These are phyloP conservation scores for Sinhomidia bicolor DNA, from an alignment of 2,888 invertebrate genomes.

Conservation along the genomic window DNA sequence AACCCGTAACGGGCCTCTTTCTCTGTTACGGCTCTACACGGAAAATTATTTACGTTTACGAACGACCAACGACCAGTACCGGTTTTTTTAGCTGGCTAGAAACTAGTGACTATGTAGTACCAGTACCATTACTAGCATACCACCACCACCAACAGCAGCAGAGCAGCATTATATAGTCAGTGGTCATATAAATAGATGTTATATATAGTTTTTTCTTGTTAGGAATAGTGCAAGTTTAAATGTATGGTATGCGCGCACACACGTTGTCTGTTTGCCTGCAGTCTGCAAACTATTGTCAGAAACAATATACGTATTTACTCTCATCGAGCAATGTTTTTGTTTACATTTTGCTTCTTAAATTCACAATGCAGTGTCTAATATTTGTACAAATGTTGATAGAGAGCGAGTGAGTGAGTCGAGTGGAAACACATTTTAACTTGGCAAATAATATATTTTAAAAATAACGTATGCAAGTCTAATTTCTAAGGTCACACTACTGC, in stretches of 20 bases:
- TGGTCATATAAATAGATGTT: background rate
- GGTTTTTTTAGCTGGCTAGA: constrained; percentile 17
- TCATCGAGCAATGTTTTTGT: background rate
- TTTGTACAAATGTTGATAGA: too few relatives aligned
- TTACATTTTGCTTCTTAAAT: background rate
- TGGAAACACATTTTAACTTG: too few relatives aligned
- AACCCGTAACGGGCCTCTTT: constrained; percentile 26
- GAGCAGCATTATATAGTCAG: background rate
- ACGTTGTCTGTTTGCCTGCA: too few relatives aligned
- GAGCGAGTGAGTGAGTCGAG: too few relatives aligned
- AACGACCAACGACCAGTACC: constrained; percentile 61
- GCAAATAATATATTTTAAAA: too few relatives aligned
- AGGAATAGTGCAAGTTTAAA: too few relatives aligned
- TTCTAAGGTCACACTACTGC: too few relatives aligned
- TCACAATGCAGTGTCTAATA: background rate
- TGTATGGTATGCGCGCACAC: too few relatives aligned
- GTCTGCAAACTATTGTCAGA: too few relatives aligned
- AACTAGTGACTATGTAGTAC: background rate
- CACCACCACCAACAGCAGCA: background rate
- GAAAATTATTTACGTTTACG: constrained; percentile 60
- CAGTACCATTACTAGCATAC: background rate
- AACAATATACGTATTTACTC: too few relatives aligned
- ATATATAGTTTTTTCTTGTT: too few relatives aligned
- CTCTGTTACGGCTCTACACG: constrained; percentile 43
- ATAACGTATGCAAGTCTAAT: too few relatives aligned